These are phyloP conservation scores for Lissonota sp. DNA, from an alignment of 2,888 invertebrate genomes.

Conservation along the genomic window DNA sequence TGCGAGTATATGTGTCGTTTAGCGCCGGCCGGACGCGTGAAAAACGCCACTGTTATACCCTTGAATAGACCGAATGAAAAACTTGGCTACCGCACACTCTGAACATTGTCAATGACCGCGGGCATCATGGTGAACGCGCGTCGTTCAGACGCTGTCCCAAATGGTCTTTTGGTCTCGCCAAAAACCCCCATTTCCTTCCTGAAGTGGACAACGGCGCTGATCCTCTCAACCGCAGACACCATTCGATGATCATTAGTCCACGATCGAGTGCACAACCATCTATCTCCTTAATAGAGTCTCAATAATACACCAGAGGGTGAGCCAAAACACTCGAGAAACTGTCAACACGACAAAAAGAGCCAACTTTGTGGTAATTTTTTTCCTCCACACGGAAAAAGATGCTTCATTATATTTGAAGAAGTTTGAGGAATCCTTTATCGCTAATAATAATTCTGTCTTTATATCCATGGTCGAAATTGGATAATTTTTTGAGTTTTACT, in stretches of 20 bases:
- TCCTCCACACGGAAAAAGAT: conserved; percentile 1
- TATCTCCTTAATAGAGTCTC: background rate
- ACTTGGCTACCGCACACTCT: conserved; percentile 76
- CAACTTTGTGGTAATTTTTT: too few species aligned
- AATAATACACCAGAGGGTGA: background rate
- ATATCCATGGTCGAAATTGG: too few species aligned
- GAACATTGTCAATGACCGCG: conserved; percentile 66
- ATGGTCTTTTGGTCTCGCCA: conserved; percentile 45
- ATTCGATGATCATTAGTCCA: conserved; percentile 58
- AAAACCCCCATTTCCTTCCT: conserved; percentile 48
- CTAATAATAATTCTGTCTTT: too few species aligned
- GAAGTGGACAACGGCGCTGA: conserved; percentile 47
- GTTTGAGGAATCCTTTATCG: background rate
- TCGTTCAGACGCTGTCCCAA: conserved; percentile 65
- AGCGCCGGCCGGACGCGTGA: conserved; percentile 74
- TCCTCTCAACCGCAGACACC: conserved; percentile 47
- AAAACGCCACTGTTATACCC: conserved; percentile 77
- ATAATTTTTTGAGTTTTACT: too few species aligned
- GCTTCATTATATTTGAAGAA: conserved; percentile 8
- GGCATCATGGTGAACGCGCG: conserved; percentile 69
- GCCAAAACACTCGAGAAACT: conserved; percentile 11
- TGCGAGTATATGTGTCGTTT: conserved; percentile 28
- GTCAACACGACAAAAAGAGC: background rate
- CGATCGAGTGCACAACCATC: conserved; percentile 14
- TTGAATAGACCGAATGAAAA: conserved; percentile 79